These are phyloP conservation scores for Clitarchus hookeri DNA, from an alignment of 2,888 invertebrate species.

Conservation along the genomic window DNA sequence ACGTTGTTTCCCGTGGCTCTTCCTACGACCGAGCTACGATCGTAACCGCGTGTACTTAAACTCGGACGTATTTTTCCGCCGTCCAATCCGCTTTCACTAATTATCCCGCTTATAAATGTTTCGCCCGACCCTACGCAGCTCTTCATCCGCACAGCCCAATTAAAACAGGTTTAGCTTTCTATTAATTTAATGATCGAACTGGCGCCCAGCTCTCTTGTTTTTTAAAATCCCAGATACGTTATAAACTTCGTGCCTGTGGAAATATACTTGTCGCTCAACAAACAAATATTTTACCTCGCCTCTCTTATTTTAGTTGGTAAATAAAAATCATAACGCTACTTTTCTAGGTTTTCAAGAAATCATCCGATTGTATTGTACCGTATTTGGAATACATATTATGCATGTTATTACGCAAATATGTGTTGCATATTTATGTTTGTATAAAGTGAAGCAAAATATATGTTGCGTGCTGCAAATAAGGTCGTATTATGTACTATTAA, in stretches of 20 bases:
- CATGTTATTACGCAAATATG: too few species aligned
- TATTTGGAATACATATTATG: too few species aligned
- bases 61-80: not conserved
- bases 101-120: not conserved
- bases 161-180: conserved; percentile 4
- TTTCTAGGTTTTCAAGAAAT: too few species aligned
- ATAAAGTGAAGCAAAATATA: too few species aligned
- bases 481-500: too few species aligned
- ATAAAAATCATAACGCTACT: not conserved
- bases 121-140: not conserved
- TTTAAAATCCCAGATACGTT: not conserved
- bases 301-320: not conserved
- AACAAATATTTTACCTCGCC: not conserved
- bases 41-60: too few species aligned
- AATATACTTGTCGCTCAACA: not conserved
- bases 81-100: not conserved
- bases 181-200: not conserved
- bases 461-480: too few species aligned
- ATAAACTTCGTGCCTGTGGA: not conserved
- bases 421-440: too few species aligned
- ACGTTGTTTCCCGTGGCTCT: too few species aligned
- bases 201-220: not conserved
- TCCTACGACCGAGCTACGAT: too few species aligned
- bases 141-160: not conserved
- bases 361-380: too few species aligned